Percentiles rank a stretch among this genome's conserved stretches.
Conservation (phyloP, 2,797 vertebrate genomes). For the Fringilla coelebs region DNA sequence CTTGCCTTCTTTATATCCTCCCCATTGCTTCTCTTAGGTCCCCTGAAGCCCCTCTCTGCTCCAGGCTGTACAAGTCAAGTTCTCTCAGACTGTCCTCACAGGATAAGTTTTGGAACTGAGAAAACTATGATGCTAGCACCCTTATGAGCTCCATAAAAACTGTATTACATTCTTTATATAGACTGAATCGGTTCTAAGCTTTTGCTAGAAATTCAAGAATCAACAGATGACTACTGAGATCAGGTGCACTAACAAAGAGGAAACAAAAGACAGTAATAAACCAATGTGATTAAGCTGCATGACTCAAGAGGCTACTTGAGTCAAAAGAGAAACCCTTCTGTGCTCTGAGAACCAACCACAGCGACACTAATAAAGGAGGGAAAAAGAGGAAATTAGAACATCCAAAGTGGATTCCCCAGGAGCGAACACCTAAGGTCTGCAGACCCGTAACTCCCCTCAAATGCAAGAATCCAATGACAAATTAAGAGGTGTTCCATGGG, state of each 20-base stretch:
- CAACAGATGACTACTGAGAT: not conserved
- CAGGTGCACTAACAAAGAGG: not conserved
- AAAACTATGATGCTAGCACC: not conserved
- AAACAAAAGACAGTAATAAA: not conserved
- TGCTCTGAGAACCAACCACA: not conserved
- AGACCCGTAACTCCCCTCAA: rapidly evolving
- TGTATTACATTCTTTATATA: not conserved
- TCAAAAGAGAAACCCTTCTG: not conserved
- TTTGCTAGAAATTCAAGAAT: not conserved
- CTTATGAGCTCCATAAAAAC: not conserved
- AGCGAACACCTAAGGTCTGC: not conserved
- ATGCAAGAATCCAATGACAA: not conserved
- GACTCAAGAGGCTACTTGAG: not conserved
- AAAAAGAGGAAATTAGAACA: not conserved
- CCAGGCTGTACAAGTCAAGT: not conserved
- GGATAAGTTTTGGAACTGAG: not conserved
- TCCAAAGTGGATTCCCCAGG: not conserved
- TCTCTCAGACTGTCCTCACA: not conserved
- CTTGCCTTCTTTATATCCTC: not conserved
- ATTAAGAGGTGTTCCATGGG: not conserved
- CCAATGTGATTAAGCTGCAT: not conserved
- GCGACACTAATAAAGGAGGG: not conserved
- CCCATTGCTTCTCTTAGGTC: rapidly evolving
- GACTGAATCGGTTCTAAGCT: not conserved
- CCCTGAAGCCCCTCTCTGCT: not conserved